phyloP scores from a whole-genome alignment of 2,888 invertebrate species.

The Dasysyrphus tricinctus region DNA sequence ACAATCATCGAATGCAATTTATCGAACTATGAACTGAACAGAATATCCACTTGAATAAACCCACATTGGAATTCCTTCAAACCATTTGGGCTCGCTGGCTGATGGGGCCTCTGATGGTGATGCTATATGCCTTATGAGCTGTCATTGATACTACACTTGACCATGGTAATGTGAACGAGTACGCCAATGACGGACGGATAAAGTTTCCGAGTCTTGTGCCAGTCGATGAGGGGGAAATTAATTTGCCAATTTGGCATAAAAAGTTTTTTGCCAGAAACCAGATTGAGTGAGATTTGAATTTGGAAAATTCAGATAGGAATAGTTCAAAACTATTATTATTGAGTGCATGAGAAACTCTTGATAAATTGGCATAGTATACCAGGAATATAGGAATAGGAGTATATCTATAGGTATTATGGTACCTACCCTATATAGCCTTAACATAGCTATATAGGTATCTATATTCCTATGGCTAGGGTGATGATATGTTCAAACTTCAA shows the following conservation, averaged over 20 bases:
- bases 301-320: conserved; percentile 1
- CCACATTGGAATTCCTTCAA: conserved; percentile 18
- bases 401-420: background rate
- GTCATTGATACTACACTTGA: conserved; percentile 53
- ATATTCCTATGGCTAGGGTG: background rate
- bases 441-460: background rate
- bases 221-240: conserved; percentile 32
- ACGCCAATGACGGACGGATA: background rate
- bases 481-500: background rate
- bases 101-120: background rate
- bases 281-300: conserved; percentile 24
- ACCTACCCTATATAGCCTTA: background rate
- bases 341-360: conserved; percentile 5
- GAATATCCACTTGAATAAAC: conserved; percentile 42
- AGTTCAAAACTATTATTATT: conserved; percentile 33
- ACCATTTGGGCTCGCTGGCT: background rate
- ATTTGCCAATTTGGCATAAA: conserved; percentile 52
- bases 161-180: conserved; percentile 21
- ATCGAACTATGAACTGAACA: conserved; percentile 35
- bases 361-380: background rate
- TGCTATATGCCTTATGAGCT: conserved; percentile 6
- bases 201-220: conserved; percentile 1
- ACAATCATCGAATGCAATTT: conserved; percentile 47
- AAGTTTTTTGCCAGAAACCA: conserved; percentile 17
- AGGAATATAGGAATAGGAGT: background rate